Conservation (phyloP, 2,888 invertebrate genomes). For the Macropis europaea region DNA sequence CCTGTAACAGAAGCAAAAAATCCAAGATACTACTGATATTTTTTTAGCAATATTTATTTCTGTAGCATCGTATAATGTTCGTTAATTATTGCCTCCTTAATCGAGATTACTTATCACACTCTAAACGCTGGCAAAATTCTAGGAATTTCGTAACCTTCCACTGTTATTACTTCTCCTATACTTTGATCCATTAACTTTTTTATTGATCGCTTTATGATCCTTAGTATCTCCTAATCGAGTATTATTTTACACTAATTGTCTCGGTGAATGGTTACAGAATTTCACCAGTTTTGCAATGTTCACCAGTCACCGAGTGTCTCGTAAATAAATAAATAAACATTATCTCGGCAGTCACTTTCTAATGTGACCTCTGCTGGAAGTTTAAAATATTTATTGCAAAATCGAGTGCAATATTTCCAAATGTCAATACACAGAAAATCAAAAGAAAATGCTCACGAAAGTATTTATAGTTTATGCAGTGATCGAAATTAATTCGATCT, state of each 20-base stretch:
- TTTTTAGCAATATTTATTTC: slow-evolving; percentile 7
- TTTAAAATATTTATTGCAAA: no score
- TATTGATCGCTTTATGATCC: neutral
- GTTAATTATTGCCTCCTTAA: slow-evolving; percentile 21
- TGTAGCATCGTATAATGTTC: slow-evolving; percentile 28
- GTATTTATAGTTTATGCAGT: no score
- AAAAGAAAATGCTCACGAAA: no score
- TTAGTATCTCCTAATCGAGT: slow-evolving; percentile 1
- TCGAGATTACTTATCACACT: slow-evolving; percentile 20
- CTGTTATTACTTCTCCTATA: neutral
- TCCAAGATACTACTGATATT: neutral
- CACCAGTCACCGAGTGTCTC: neutral
- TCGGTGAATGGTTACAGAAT: slow-evolving; percentile 7
- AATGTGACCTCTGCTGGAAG: slow-evolving; percentile 3
- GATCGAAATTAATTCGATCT: no score
- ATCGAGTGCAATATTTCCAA: no score
- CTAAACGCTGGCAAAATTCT: slow-evolving; percentile 18
- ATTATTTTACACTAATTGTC: slow-evolving; percentile 20
- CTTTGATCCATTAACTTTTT: neutral
- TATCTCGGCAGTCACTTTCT: slow-evolving; percentile 11
- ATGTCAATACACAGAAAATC: no score
- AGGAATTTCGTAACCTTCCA: slow-evolving; percentile 19
- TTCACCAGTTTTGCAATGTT: neutral
- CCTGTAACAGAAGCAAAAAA: neutral
- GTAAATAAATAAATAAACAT: slow-evolving; percentile 13